These are phyloP conservation scores for Crioceris asparagi DNA, from an alignment of 2,888 invertebrate species.

Conservation along the genomic window DNA sequence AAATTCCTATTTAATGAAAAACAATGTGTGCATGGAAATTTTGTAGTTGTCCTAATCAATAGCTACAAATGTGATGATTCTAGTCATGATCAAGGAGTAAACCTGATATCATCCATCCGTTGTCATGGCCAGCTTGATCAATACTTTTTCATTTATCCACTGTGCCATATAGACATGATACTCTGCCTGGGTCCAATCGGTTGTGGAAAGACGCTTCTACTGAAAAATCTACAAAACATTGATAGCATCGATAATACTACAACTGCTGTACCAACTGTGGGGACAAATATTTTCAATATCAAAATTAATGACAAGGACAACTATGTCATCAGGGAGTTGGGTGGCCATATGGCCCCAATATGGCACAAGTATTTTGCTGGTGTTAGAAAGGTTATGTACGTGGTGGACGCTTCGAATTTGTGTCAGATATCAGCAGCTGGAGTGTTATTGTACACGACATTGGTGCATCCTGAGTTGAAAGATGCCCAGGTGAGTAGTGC, in stretches of 20 bases:
- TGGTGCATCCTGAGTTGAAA: constrained; percentile 60
- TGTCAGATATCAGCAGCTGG: constrained; percentile 81
- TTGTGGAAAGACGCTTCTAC: constrained; percentile 69
- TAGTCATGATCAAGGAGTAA: too few species aligned
- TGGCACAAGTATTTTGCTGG: constrained; percentile 63
- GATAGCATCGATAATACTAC: constrained; percentile 65
- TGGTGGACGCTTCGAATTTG: constrained; percentile 73
- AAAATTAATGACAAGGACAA: constrained; percentile 28
- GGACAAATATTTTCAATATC: constrained; percentile 64
- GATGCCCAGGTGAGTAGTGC: constrained; percentile 47
- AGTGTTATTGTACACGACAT: constrained; percentile 64
- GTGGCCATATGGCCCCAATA: constrained; percentile 63
- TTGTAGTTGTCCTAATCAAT: too few species aligned
- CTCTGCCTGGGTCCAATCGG: constrained; percentile 70
- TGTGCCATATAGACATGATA: constrained; percentile 24
- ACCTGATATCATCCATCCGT: too few species aligned
- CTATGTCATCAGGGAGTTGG: constrained; percentile 54
- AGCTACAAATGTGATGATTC: too few species aligned
- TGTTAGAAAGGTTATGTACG: constrained; percentile 60
- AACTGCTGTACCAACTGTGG: constrained; percentile 69
- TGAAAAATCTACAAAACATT: constrained; percentile 61
- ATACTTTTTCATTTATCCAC: too few species aligned
- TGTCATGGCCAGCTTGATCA: too few species aligned
- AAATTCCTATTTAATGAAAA: too few species aligned
- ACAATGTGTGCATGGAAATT: too few species aligned